Conservation (phyloP, 2,113 vertebrate genomes). For the Ptilorrhoa leucosticta region DNA sequence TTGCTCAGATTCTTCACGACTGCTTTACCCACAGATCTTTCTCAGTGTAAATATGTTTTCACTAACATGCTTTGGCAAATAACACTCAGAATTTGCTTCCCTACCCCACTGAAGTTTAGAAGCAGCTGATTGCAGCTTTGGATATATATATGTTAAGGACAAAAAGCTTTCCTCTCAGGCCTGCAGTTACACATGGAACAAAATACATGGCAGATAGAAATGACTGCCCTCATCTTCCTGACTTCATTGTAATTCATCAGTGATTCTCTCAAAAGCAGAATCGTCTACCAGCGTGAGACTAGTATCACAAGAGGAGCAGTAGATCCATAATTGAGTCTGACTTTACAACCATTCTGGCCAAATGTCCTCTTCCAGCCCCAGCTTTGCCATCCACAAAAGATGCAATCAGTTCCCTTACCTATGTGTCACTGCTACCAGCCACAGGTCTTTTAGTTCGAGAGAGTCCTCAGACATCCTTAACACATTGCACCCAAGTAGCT, state of each 20-base stretch:
- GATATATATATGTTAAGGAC: not conserved
- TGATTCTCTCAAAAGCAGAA: not conserved
- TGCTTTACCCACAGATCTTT: rapidly evolving
- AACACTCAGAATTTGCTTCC: not conserved
- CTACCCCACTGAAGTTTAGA: not conserved
- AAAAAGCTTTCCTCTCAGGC: not conserved
- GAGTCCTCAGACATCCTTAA: not conserved
- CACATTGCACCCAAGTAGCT: not conserved
- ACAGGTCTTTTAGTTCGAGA: not conserved
- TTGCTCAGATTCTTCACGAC: not conserved
- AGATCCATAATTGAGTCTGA: not conserved
- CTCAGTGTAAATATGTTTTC: not conserved
- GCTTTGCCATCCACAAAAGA: not conserved
- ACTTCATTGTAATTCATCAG: not conserved
- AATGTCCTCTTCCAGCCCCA: not conserved
- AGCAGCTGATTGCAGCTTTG: not conserved
- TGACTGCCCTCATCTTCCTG: not conserved
- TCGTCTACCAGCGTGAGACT: not conserved
- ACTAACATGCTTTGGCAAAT: not conserved
- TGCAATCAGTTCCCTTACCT: not conserved
- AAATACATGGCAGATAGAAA: not conserved
- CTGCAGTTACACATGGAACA: not conserved
- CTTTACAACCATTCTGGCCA: not conserved
- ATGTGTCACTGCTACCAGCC: not conserved
- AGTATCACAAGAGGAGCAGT: not conserved